Conservation (phyloP, 2,113 vertebrate genomes). For the Taurulus bubalis region DNA sequence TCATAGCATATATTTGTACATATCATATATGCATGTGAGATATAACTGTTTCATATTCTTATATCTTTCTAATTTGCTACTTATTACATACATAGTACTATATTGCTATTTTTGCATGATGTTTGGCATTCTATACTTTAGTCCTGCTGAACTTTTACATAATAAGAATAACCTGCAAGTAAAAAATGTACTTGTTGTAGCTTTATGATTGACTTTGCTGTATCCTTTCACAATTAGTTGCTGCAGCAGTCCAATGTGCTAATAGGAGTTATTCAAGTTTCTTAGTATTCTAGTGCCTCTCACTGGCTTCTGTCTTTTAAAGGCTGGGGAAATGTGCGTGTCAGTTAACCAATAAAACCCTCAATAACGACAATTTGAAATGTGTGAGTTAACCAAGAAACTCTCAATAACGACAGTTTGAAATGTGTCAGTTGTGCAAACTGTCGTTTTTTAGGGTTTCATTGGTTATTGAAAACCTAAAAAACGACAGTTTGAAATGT, state of each 20-base stretch:
- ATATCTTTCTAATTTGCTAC: neutral
- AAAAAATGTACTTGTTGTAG: neutral
- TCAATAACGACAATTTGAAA: neutral
- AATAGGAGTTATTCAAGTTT: neutral
- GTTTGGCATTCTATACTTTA: neutral
- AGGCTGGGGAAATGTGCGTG: neutral
- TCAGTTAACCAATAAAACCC: neutral
- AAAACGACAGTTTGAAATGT: neutral
- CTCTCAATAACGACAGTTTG: too few species aligned
- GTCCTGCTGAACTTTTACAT: neutral
- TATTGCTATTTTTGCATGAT: neutral
- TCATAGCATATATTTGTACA: neutral
- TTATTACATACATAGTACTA: neutral
- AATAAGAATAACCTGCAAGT: neutral
- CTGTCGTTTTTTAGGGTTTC: too few species aligned
- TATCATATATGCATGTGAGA: neutral
- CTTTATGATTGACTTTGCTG: neutral
- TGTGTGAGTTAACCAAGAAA: neutral
- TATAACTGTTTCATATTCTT: neutral
- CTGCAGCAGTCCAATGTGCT: neutral
- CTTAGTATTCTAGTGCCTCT: neutral
- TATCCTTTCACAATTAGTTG: neutral
- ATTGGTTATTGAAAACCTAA: too few species aligned
- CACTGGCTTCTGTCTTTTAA: neutral
- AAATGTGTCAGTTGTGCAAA: neutral